These are phyloP conservation scores for Agapetus fuscipes DNA, from an alignment of 2,888 invertebrate species.

Conservation along the genomic window DNA sequence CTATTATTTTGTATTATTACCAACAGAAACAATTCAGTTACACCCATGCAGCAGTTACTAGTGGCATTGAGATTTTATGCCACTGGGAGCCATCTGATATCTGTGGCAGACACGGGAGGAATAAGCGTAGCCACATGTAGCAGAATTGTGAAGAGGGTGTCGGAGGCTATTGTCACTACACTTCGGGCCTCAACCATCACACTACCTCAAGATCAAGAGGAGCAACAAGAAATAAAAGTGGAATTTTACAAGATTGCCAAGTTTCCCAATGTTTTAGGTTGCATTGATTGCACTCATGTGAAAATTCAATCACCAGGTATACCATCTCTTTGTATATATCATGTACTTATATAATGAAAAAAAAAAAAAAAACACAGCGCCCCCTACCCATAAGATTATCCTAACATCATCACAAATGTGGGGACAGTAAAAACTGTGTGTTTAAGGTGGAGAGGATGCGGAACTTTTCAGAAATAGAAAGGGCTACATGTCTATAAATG, in stretches of 20 bases:
- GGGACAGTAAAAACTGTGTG: too few species aligned
- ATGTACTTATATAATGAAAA: constrained; percentile 5
- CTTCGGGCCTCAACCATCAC: not conserved
- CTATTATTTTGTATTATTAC: too few species aligned
- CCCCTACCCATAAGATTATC: too few species aligned
- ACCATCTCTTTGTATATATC: constrained; percentile 11
- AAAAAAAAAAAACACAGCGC: constrained; percentile 1
- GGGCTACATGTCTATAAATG: constrained; percentile 25
- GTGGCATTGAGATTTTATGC: constrained; percentile 16
- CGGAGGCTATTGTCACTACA: not conserved
- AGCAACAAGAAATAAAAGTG: not conserved
- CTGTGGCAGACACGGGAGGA: constrained; percentile 15
- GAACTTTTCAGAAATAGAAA: constrained; percentile 24
- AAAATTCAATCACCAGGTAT: constrained; percentile 22
- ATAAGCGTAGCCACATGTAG: constrained; percentile 3
- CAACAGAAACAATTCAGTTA: too few species aligned
- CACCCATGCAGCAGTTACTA: constrained; percentile 15
- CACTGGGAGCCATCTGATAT: constrained; percentile 14
- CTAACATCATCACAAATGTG: too few species aligned
- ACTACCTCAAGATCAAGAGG: too few species aligned
- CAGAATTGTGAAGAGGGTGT: constrained; percentile 3
- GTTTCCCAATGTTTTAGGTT: constrained; percentile 4
- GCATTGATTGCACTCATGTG: constrained; percentile 24
- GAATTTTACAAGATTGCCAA: constrained; percentile 1
- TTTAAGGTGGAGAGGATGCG: constrained; percentile 22